These are phyloP conservation scores for Scytalopus superciliaris DNA, from an alignment of 2,113 vertebrate genomes.

Conservation along the genomic window DNA sequence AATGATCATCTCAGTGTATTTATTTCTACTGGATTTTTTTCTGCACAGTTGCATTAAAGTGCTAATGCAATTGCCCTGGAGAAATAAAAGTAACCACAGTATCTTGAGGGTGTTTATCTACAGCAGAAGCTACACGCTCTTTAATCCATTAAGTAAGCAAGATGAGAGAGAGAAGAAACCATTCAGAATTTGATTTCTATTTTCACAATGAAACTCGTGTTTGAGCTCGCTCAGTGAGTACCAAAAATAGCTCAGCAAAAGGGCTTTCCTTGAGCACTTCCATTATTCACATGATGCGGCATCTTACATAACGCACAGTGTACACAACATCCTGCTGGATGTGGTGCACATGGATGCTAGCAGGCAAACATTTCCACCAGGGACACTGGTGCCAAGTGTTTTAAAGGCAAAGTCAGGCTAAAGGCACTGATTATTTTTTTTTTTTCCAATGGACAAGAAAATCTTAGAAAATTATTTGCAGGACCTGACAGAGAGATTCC, in stretches of 20 bases:
- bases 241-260: conserved; percentile 60
- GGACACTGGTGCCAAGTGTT: neutral
- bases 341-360: neutral
- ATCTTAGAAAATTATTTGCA: neutral
- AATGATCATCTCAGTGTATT: neutral
- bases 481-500: neutral
- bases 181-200: neutral
- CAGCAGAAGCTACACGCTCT: neutral
- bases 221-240: neutral
- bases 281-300: conserved; percentile 66
- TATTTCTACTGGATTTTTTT: neutral
- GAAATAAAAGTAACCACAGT: neutral
- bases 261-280: conserved; percentile 64
- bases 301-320: conserved; percentile 37
- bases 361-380: neutral
- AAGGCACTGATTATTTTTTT: neutral
- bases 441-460: neutral
- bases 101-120: conserved; percentile 3
- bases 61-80: neutral
- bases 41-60: neutral
- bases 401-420: neutral
- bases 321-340: neutral
- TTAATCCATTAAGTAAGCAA: conserved; percentile 17
- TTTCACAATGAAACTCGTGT: conserved; percentile 58
- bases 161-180: neutral